phyloP scores from a whole-genome alignment of 1,140 invertebrate species.

The Aphaenogaster rudis region DNA sequence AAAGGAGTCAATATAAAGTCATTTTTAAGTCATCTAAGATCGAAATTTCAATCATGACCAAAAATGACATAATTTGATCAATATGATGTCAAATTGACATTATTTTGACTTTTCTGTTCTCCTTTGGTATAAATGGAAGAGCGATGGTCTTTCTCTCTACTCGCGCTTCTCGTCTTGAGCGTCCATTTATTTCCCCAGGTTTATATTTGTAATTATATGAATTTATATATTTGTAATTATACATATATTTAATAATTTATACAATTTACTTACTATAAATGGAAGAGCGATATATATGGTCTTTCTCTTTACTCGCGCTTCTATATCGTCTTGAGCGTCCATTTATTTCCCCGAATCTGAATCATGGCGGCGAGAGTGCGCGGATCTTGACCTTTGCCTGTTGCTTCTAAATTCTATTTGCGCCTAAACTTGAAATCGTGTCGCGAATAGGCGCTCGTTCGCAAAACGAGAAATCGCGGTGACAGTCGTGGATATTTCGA shows the following conservation, averaged over 20 bases:
- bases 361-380: not conserved
- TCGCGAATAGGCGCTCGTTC: constrained; percentile 5
- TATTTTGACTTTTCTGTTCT: too few species aligned
- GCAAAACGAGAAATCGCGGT: constrained; percentile 13
- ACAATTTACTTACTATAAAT: constrained; percentile 12
- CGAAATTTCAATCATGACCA: too few species aligned
- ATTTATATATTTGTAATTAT: not conserved
- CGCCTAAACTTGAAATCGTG: constrained; percentile 21
- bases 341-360: constrained; percentile 19
- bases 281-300: not conserved
- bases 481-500: constrained; percentile 38
- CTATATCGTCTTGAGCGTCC: not conserved
- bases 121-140: not conserved
- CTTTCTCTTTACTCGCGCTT: not conserved
- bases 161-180: not conserved
- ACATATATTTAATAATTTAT: not conserved
- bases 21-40: too few species aligned
- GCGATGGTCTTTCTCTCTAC: not conserved
- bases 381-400: constrained; percentile 42
- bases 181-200: not conserved
- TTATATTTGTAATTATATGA: not conserved
- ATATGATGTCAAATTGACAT: too few species aligned
- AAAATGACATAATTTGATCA: too few species aligned
- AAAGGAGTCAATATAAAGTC: too few species aligned
- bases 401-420: not conserved